These are phyloP conservation scores for Equus przewalskii DNA, from an alignment of 2,113 vertebrate species.

Conservation along the genomic window DNA sequence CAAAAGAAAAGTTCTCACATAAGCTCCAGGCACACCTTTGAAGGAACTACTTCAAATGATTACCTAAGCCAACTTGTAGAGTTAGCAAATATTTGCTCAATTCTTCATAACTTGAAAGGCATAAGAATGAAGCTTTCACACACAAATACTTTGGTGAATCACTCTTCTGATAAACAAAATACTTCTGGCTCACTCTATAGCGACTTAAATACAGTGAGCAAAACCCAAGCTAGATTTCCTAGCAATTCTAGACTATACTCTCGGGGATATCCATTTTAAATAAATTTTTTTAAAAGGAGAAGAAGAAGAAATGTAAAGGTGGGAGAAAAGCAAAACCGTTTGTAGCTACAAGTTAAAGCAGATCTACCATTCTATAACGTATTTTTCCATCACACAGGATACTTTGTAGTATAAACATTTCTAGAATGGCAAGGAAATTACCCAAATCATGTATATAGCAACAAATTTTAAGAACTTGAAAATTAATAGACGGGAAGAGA, in stretches of 20 bases:
- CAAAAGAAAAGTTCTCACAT: not conserved
- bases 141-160: constrained; percentile 19
- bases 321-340: not conserved
- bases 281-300: constrained; percentile 4
- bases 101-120: not conserved
- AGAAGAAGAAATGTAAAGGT: not conserved
- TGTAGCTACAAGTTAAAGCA: not conserved
- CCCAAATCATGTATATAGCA: not conserved
- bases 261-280: constrained; percentile 14
- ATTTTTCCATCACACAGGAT: not conserved
- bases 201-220: not conserved
- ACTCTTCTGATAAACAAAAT: not conserved
- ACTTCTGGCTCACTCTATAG: not conserved
- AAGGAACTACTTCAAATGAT: not conserved
- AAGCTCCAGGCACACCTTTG: not conserved
- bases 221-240: constrained; percentile 1
- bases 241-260: not conserved
- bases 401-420: not conserved
- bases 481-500: not conserved
- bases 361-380: not conserved
- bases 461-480: constrained; percentile 3
- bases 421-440: not conserved
- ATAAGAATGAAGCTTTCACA: not conserved
- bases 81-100: constrained; percentile 47
- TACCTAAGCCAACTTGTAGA: constrained; percentile 2